Evolutionary conservation across 2,888 invertebrate genomes (phyloP), one percentile per base, ranked within the genome.

Genomic region (Philereme transversata): DNA sequence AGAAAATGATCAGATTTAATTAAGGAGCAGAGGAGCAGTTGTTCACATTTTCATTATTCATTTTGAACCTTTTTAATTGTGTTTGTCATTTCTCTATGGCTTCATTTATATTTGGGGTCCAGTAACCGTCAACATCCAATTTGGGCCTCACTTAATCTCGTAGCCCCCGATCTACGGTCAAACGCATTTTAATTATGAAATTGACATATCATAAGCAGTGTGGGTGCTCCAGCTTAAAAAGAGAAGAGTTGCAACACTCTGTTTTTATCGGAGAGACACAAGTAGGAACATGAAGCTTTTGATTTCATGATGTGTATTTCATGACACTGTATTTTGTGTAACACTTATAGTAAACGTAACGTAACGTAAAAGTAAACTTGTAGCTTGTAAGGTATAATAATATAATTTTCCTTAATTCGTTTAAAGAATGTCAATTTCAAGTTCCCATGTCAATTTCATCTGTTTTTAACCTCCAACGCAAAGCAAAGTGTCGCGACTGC

Each of bases 121-220:
- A 71, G 72, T 78, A 78, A 49, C 78, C 82, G 77, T 73, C 73
- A 79, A 82, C 81, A 86, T 89, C 85, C 79, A 88, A 86, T 89
- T 87, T 84, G 78, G 75, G 69, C 72, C 71, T 79, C 81, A 78
- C 82, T 79, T 89, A 91, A 90, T 90, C 88, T 84, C 82, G 66
- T 61, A 74, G 76, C 41, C 84, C 81, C 74, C 69, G 72, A 69
- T 71, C 72, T 68, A 90, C 89, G 91, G 92, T 92, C 90, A 91
- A 89, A 88, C 86, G 90, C 84, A 88, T 89, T 91, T 89, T 89
- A 92, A 91, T 91, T 91, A 91, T 87, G 85, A 87, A 90, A 90
- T 91, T 92, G 92, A 91, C 91, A 92, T 90, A 88, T 90, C 88
- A 83, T 81, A 79, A 80, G 61, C 70, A 35, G 45, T 51, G 51